Base-by-base conservation (phyloP, 2,113 vertebrate species). In the Rhipidura dahli region DNA sequence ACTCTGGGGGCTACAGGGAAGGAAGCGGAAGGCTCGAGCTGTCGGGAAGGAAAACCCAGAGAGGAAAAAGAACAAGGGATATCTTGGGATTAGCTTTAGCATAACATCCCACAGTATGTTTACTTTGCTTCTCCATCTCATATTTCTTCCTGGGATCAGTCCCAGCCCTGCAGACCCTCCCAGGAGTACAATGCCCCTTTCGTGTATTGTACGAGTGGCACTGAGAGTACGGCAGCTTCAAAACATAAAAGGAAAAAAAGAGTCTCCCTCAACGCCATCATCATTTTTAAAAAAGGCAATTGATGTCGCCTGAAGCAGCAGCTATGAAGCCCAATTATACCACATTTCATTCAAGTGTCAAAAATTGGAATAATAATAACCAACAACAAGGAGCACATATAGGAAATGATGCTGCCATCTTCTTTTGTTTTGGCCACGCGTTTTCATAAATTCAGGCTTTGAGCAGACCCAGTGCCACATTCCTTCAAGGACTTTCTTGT, bases 291-390 rank as follows among this genome's bases (percentile, higher is more conserved):
- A 98, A 97, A 97, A 84, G 85, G 87, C 90, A 97, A 97, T 96
- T 97, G 96, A 97, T 97, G 96, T 97, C 76, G 73, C 97, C 96
- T 93, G 91, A 94, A 97, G 97, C 83, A 53, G 92, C 97, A 82
- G 91, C 92, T 96, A 53, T 71, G 96, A 97, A 96, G 94, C 93
- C 96, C 96, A 97, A 96, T 97, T 97, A 97, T 93, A 97, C 92
- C 95, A 97, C 92, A 97, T 97, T 97, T 97, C 97, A 97, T 97
- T 97, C 94, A 96, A 96, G 95, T 97, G 95, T 97, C 96, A 97
- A 97, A 96, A 96, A 95, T 86, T 98, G 96, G 94, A 98, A 97
- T 97, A 97, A 97, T 90, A 96, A 96, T 93, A 90, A 82, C 93
- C 59, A 87, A 93, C 94, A 94, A 94, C 14, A 30, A 97, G 93